phyloP scores from a whole-genome alignment of 2,113 vertebrate genomes.

The Thymallus thymallus region DNA sequence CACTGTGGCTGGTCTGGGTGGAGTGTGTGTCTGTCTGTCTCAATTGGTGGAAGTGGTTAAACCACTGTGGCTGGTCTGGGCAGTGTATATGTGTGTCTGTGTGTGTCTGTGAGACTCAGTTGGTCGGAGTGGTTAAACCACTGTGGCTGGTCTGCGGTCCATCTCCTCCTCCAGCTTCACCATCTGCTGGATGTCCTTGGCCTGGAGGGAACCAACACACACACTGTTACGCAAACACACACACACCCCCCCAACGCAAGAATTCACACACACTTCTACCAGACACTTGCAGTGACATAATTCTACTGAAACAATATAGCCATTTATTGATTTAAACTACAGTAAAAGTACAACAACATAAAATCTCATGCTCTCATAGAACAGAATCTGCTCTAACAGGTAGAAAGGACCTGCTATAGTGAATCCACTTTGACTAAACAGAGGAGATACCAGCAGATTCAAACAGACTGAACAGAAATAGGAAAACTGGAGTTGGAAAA shows the following conservation, averaged over 20 bases:
- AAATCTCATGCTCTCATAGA: not conserved
- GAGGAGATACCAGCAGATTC: too few relatives aligned
- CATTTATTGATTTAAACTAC: too few relatives aligned
- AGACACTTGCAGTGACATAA: too few relatives aligned
- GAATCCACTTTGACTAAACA: too few relatives aligned
- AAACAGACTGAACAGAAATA: too few relatives aligned
- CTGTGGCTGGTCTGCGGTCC: constrained; percentile 97
- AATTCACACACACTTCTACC: not conserved
- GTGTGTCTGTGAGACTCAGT: not conserved
- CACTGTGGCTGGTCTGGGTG: constrained; percentile 3
- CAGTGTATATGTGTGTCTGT: constrained; percentile 60
- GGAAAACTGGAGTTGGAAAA: too few relatives aligned
- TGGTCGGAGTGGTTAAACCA: constrained; percentile 80
- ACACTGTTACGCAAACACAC: constrained; percentile 53
- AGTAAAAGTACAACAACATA: not conserved
- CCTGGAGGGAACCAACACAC: constrained; percentile 70
- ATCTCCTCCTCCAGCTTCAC: constrained; percentile 99
- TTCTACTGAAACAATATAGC: not conserved
- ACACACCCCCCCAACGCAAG: not conserved
- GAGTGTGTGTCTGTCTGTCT: constrained; percentile 29
- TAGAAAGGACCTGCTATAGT: too few relatives aligned
- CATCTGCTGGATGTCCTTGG: constrained; percentile 99
- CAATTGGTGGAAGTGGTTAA: constrained; percentile 60
- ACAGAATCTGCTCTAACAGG: too few relatives aligned
- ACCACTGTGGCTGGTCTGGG: constrained; percentile 98